These are phyloP conservation scores for Tetragonula clypearis DNA, from an alignment of 1,140 invertebrate genomes.

Conservation along the genomic window DNA sequence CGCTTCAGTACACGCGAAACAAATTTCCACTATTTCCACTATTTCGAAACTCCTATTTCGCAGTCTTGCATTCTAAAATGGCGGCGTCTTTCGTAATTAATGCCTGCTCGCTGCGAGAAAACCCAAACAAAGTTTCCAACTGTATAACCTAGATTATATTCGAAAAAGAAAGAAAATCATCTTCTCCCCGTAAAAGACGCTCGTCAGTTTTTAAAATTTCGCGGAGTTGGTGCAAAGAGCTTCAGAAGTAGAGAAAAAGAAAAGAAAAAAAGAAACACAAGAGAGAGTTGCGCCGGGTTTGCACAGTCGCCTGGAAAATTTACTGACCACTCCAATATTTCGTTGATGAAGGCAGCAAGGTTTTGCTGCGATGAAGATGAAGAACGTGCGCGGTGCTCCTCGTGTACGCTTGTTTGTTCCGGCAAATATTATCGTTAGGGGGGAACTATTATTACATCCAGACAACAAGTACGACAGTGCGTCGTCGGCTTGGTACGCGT, in stretches of 20 bases:
- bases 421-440: slow-evolving; percentile 65
- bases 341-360: background rate
- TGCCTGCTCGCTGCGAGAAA: background rate
- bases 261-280: too few relatives aligned
- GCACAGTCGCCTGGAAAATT: background rate
- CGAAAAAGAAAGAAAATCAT: background rate
- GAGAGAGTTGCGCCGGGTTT: background rate
- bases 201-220: background rate
- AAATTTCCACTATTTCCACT: background rate
- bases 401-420: slow-evolving; percentile 44
- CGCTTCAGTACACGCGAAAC: too few relatives aligned
- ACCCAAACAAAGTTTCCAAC: background rate
- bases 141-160: background rate
- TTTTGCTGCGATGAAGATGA: background rate
- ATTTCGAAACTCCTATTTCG: background rate
- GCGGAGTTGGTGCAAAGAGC: background rate
- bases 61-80: background rate
- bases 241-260: rapidly evolving
- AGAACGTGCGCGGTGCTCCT: background rate
- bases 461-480: slow-evolving; percentile 69
- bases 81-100: background rate
- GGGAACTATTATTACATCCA: slow-evolving; percentile 76
- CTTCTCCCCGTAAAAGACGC: background rate
- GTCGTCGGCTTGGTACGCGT: slow-evolving; percentile 61
- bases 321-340: slow-evolving; percentile 20